Percentiles rank a stretch among this genome's conserved stretches.
Conservation (phyloP, 2,888 invertebrate genomes). For the Athalia cordata region DNA sequence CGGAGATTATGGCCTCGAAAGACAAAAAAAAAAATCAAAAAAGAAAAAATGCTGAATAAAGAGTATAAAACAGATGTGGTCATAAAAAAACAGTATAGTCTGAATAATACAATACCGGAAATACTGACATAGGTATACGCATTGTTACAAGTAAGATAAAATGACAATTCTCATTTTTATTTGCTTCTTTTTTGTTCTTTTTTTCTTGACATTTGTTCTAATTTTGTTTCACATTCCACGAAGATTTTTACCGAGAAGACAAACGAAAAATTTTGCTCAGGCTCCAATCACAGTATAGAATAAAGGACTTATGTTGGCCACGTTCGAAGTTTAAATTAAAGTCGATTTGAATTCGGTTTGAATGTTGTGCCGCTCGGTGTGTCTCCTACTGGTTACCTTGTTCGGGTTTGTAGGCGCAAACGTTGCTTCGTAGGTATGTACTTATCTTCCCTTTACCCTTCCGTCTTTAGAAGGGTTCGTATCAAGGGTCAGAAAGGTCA, state of each 20-base stretch:
- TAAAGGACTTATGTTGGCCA: too few relatives aligned
- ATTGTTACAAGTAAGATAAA: too few relatives aligned
- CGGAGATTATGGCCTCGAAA: conserved; percentile 9
- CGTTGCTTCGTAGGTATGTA: conserved; percentile 4
- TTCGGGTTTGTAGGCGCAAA: conserved; percentile 9
- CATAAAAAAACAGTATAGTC: conserved; percentile 5
- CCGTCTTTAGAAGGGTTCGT: conserved; percentile 21
- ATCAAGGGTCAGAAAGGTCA: conserved; percentile 24
- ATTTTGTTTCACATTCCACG: too few relatives aligned
- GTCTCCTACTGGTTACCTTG: conserved; percentile 22
- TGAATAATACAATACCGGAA: conserved; percentile 24
- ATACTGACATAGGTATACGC: conserved; percentile 1
- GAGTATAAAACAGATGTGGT: conserved; percentile 22
- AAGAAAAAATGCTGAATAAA: conserved; percentile 27
- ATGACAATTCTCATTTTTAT: too few relatives aligned
- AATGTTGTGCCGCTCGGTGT: conserved; percentile 33
- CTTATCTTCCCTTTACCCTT: conserved; percentile 23
- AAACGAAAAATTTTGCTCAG: too few relatives aligned
- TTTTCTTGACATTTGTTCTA: too few relatives aligned
- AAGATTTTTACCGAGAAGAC: too few relatives aligned
- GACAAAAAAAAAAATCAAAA: background rate
- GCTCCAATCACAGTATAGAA: too few relatives aligned
- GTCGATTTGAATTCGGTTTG: conserved; percentile 34
- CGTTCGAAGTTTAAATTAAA: conserved; percentile 36
- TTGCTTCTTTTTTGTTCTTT: too few relatives aligned